These are phyloP conservation scores for Cheirogaleus major DNA, from an alignment of 2,797 vertebrate species.

Conservation along the genomic window DNA sequence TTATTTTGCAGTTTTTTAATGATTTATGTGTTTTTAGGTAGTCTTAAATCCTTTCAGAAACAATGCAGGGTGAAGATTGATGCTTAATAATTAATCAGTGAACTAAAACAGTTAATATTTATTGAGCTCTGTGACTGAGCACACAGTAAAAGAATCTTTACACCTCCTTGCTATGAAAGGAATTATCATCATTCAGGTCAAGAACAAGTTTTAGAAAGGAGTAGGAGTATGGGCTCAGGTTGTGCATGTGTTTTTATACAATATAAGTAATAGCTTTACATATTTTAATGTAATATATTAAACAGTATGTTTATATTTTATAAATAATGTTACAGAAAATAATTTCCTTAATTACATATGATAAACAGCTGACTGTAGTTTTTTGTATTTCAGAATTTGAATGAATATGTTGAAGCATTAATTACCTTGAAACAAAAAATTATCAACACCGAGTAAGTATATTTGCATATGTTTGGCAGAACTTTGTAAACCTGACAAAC, in stretches of 20 bases:
- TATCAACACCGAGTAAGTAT: conserved; percentile 94
- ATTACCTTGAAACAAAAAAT: conserved; percentile 96
- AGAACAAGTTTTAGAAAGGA: not conserved
- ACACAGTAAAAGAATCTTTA: too few species aligned
- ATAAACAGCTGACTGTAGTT: conserved; percentile 11
- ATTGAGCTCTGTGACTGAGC: not conserved
- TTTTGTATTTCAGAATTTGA: conserved; percentile 90
- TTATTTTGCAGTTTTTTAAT: not conserved
- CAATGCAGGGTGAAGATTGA: not conserved
- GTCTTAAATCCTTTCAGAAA: not conserved
- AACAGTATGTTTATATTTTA: not conserved
- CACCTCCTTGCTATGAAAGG: not conserved
- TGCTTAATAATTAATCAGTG: not conserved
- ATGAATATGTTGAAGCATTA: conserved; percentile 94
- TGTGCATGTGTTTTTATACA: not conserved
- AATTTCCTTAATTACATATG: not conserved
- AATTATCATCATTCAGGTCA: accelerated
- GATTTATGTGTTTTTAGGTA: not conserved
- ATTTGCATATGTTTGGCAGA: not conserved
- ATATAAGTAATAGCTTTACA: not conserved
- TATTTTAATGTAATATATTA: not conserved
- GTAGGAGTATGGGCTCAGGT: not conserved
- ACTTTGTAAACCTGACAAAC: not conserved
- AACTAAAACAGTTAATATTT: not conserved
- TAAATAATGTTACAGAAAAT: not conserved